phyloP scores from a whole-genome alignment of 2,113 vertebrate species.

The Zosterops pallidus region DNA sequence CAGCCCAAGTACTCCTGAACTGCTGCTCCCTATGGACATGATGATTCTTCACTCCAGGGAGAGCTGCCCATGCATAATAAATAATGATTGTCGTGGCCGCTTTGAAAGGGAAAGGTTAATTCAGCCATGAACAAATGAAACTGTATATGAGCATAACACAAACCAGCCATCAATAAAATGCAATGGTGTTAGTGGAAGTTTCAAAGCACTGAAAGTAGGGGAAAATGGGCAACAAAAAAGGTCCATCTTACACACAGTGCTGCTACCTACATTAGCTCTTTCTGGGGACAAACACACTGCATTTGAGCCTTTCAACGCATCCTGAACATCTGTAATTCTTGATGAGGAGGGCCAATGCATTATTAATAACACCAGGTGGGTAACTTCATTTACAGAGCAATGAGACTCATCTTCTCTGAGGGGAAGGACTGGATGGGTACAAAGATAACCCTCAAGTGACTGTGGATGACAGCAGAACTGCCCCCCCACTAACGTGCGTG shows the following conservation, averaged over 20 bases:
- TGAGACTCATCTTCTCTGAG: neutral
- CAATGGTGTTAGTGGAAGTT: neutral
- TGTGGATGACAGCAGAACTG: neutral
- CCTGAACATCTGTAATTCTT: neutral
- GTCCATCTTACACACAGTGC: too few species aligned
- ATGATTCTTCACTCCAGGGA: neutral
- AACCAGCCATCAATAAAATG: fast-evolving
- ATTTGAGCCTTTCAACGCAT: neutral
- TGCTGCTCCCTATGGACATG: neutral
- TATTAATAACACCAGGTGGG: conserved; percentile 42
- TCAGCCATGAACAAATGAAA: neutral
- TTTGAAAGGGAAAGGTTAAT: neutral
- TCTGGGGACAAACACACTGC: neutral
- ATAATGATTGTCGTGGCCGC: neutral
- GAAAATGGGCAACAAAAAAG: neutral
- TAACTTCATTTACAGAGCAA: neutral
- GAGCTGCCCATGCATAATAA: neutral
- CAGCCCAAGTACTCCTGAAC: neutral
- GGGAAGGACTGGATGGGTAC: neutral
- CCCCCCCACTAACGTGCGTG: fast-evolving
- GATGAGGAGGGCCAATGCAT: neutral
- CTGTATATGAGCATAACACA: neutral
- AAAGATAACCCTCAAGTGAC: neutral
- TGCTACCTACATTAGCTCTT: neutral
- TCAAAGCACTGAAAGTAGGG: neutral